These are phyloP conservation scores for Dendropsophus ebraccatus DNA, from an alignment of 2,113 vertebrate species.

Conservation along the genomic window DNA sequence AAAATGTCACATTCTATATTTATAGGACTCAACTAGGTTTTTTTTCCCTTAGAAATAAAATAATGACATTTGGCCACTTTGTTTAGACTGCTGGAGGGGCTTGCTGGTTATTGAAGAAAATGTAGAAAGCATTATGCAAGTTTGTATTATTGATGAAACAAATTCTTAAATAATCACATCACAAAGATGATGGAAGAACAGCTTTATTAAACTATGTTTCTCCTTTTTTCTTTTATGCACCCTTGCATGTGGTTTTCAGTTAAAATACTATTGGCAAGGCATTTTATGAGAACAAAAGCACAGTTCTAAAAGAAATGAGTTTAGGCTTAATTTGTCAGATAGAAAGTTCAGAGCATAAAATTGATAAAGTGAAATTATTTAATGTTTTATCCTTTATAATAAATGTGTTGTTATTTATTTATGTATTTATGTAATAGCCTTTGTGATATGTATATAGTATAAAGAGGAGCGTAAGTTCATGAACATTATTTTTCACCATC, in stretches of 20 bases:
- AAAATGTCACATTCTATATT: slow-evolving; percentile 52
- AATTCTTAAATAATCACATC: slow-evolving; percentile 48
- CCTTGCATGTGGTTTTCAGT: slow-evolving; percentile 15
- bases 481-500: too few relatives aligned
- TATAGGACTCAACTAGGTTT: slow-evolving; percentile 33
- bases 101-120: slow-evolving; percentile 37
- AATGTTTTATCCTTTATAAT: background rate
- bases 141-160: slow-evolving; percentile 53
- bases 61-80: slow-evolving; percentile 53
- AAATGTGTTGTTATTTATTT: too few relatives aligned
- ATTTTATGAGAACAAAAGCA: slow-evolving; percentile 6
- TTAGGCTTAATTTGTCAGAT: background rate
- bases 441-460: too few relatives aligned
- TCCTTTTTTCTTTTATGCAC: slow-evolving; percentile 3
- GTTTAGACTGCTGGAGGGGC: slow-evolving; percentile 51
- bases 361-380: too few relatives aligned
- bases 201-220: slow-evolving; percentile 50
- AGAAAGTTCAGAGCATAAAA: background rate
- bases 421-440: too few relatives aligned
- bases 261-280: background rate
- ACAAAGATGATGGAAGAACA: slow-evolving; percentile 41
- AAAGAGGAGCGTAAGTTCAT: too few relatives aligned
- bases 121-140: slow-evolving; percentile 44
- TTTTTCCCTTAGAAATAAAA: slow-evolving; percentile 30
- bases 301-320: background rate